These are phyloP conservation scores for Drosophila monieri DNA, from an alignment of 2,888 invertebrate genomes.

Conservation along the genomic window DNA sequence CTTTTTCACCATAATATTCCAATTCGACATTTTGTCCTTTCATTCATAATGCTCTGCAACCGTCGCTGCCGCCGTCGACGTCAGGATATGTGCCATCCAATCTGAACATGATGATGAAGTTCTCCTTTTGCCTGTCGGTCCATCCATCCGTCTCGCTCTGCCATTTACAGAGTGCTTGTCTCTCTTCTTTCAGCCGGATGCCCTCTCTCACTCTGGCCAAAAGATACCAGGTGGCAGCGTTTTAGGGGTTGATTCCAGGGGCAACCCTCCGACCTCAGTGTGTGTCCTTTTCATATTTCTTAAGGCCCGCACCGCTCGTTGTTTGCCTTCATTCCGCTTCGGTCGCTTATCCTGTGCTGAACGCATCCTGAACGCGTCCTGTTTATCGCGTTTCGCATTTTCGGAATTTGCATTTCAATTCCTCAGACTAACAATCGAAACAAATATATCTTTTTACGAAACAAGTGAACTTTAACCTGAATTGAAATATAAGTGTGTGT, in stretches of 20 bases:
- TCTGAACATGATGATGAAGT: conserved; percentile 69
- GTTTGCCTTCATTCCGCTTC: conserved; percentile 81
- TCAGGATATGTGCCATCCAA: conserved; percentile 55
- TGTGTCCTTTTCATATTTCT: conserved; percentile 76
- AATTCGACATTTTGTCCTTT: conserved; percentile 82
- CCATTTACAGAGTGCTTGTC: not conserved
- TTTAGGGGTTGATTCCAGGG: conserved; percentile 40
- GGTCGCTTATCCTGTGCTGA: conserved; percentile 80
- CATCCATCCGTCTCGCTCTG: conserved; percentile 56
- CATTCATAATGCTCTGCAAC: conserved; percentile 70
- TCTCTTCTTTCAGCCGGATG: not conserved
- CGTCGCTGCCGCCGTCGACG: conserved; percentile 36
- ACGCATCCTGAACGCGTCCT: conserved; percentile 53
- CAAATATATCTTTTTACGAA: conserved; percentile 26
- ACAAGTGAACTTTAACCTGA: conserved; percentile 53
- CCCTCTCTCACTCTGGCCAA: conserved; percentile 40
- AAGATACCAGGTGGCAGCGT: conserved; percentile 2
- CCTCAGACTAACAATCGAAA: conserved; percentile 1
- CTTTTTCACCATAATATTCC: conserved; percentile 63
- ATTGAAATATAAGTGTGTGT: not conserved
- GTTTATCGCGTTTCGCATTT: conserved; percentile 20
- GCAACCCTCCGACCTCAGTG: conserved; percentile 26
- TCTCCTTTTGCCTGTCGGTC: conserved; percentile 67
- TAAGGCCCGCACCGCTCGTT: conserved; percentile 70
- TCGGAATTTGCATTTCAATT: conserved; percentile 18